phyloP scores from a whole-genome alignment of 2,797 vertebrate species.

The Trichosurus vulpecula region DNA sequence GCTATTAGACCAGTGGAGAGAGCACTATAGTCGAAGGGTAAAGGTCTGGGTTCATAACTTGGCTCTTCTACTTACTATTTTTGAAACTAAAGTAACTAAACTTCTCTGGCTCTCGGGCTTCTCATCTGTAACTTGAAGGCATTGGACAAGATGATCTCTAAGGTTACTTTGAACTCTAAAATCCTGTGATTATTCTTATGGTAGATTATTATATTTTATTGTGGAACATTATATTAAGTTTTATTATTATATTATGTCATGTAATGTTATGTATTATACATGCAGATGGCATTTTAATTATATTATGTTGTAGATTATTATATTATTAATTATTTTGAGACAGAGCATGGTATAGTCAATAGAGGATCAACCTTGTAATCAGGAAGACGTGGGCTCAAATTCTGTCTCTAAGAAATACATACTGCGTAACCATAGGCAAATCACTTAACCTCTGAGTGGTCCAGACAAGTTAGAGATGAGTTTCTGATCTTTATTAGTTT shows the following conservation, averaged over 20 bases:
- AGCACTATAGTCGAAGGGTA: neutral
- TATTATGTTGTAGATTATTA: slow-evolving; percentile 6
- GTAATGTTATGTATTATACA: neutral
- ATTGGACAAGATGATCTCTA: neutral
- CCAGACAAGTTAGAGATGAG: neutral
- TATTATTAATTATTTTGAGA: slow-evolving; percentile 6
- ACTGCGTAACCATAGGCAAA: neutral
- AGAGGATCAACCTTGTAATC: neutral
- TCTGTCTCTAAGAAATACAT: neutral
- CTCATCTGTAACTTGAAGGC: neutral
- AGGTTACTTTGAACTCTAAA: neutral
- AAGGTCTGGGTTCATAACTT: neutral
- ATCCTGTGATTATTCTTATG: neutral
- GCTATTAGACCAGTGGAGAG: neutral
- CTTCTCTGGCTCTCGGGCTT: neutral
- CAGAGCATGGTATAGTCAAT: neutral
- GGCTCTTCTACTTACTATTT: neutral
- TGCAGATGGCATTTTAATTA: neutral
- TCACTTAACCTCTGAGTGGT: neutral
- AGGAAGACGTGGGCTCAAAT: neutral
- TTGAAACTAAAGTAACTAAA: neutral
- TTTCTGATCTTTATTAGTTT: neutral
- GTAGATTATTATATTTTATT: neutral
- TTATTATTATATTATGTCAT: neutral
- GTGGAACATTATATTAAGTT: neutral